A percentile compares a stretch with the other conserved stretches of the same genome.
phyloP scores from a whole-genome alignment of 2,888 invertebrate species.

The Ormyrus pomaceus region DNA sequence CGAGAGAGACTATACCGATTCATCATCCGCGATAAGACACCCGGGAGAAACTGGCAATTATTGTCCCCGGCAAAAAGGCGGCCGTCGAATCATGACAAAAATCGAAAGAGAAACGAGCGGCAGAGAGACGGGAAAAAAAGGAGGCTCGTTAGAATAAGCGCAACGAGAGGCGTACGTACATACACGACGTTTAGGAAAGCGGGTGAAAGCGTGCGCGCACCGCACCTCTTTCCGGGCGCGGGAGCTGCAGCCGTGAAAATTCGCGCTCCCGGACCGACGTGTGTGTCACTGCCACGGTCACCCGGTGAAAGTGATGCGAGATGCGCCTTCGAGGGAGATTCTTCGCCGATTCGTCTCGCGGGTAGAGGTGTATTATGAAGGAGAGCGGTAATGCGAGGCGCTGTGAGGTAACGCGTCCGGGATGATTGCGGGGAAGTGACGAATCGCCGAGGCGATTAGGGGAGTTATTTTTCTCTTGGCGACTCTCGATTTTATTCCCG shows the following conservation, averaged over 20 bases:
- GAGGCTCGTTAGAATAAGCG: not conserved
- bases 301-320: not conserved
- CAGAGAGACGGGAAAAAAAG: not conserved
- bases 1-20: not conserved
- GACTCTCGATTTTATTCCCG: too few species aligned
- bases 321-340: not conserved
- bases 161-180: not conserved
- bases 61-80: not conserved
- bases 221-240: not conserved
- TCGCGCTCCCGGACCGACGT: conserved; percentile 12
- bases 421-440: too few species aligned
- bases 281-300: conserved; percentile 29
- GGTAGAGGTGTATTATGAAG: not conserved
- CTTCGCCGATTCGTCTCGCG: too few species aligned
- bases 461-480: too few species aligned
- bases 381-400: not conserved
- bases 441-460: too few species aligned
- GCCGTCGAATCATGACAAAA: not conserved
- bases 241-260: conserved; percentile 40
- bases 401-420: too few species aligned
- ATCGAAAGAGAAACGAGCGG: not conserved
- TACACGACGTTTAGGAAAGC: conserved; percentile 31
- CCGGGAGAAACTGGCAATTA: not conserved
- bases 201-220: conserved; percentile 28
- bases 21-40: not conserved